Evolutionary conservation across 2,113 vertebrate species (phyloP), one percentile per base, ranked within the genome.

Genomic region (Carassius gibelio): DNA sequence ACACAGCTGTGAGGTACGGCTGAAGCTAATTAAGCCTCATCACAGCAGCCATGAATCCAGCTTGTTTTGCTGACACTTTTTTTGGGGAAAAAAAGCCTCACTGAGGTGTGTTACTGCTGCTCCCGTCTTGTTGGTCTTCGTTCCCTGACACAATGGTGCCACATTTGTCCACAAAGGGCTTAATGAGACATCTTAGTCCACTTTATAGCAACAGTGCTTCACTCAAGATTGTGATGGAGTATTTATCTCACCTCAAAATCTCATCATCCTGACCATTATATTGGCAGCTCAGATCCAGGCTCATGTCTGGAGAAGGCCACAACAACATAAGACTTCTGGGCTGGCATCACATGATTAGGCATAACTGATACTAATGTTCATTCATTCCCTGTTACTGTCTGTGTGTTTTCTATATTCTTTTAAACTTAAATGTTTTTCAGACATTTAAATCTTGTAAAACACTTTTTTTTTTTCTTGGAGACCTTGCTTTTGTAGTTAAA

Each of bases 111-210:
- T 36, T 69, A 45, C 38, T 45, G 21, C 38, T 23, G 36, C 13
- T 74, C 5, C 69, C 38, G 13, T 74, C 10, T 45, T 74, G 69
- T 45, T 45, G 69, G 10, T 74, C 38, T 45, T 74, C 38, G 13
- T 13, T 74, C 10, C 10, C 21, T 74, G 69, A 45, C 69, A 74
- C 14, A 3, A 17, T 69, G 66, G 15, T 69, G 30, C 66, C 34
- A 69, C 38, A 45, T 21, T 74, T 45, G 38, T 74, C 69, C 69
- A 74, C 21, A 74, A 4, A 23, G 36, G 21, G 21, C 36, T 74
- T 74, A 74, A 74, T 74, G 69, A 74, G 69, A 45, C 69, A 74
- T 71, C 34, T 71, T 74, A 23, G 69, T 74, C 10, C 9, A 23
- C 5, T 74, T 38, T 74, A 74, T 15, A 55, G 75, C 50, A 30